These are phyloP conservation scores for Tetanocera ferruginea DNA, from an alignment of 2,888 invertebrate species.

Conservation along the genomic window DNA sequence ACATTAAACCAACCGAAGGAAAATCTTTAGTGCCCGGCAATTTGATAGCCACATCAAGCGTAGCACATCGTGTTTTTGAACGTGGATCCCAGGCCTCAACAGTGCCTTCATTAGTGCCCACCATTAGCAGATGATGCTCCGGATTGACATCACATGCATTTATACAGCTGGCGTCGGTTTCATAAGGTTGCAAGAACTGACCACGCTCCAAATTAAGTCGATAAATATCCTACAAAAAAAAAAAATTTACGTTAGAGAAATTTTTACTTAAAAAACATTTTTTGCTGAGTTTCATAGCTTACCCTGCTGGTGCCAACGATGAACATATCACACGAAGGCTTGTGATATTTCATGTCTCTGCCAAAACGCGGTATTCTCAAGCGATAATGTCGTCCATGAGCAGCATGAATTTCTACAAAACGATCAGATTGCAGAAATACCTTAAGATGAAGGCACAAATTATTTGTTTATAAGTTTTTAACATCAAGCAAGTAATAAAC, in stretches of 20 bases:
- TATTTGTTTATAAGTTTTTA: neutral
- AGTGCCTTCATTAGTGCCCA: constrained; percentile 91
- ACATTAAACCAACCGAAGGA: constrained; percentile 58
- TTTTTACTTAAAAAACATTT: neutral
- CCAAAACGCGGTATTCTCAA: constrained; percentile 96
- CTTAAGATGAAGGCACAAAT: constrained; percentile 42
- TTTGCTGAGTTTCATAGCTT: constrained; percentile 55
- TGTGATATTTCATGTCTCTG: constrained; percentile 92
- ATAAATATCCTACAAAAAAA: constrained; percentile 83
- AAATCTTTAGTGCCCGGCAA: constrained; percentile 72
- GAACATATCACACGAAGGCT: constrained; percentile 90
- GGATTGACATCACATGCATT: constrained; percentile 91
- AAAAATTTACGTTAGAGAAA: neutral
- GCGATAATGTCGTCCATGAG: constrained; percentile 91
- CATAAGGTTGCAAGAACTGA: constrained; percentile 89
- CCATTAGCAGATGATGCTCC: constrained; percentile 86
- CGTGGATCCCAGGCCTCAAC: constrained; percentile 98
- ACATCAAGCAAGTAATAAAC: constrained; percentile 17
- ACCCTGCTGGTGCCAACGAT: constrained; percentile 90
- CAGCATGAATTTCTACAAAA: constrained; percentile 95
- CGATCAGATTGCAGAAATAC: constrained; percentile 86
- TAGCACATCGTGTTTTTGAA: constrained; percentile 80
- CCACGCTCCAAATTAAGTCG: constrained; percentile 96
- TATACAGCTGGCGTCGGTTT: constrained; percentile 80
- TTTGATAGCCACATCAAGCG: constrained; percentile 85